phyloP scores from a whole-genome alignment of 37 sponge, comb jelly and placozoan genomes.

The Mnemiopsis leidyi region DNA sequence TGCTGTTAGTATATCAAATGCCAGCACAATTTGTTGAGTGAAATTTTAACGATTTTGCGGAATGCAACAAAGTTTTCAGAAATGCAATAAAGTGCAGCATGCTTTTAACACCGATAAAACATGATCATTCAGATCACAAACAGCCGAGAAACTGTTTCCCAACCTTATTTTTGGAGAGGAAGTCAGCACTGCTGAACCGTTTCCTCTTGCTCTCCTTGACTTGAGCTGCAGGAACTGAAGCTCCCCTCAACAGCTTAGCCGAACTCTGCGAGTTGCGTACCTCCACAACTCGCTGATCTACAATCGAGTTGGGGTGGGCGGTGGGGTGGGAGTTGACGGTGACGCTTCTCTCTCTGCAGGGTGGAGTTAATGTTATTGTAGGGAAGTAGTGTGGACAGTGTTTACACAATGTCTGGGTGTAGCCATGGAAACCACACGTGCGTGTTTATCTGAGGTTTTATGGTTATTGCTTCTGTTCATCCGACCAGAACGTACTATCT shows the following conservation, averaged over 20 bases:
- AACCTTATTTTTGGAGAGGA: not conserved
- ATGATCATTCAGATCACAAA: too few species aligned
- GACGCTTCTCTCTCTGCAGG: not conserved
- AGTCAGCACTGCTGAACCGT: constrained; percentile 34
- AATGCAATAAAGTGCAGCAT: too few species aligned
- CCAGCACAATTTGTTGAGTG: too few species aligned
- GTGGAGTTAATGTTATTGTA: not conserved
- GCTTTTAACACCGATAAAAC: too few species aligned
- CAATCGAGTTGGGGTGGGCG: not conserved
- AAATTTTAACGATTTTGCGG: too few species aligned
- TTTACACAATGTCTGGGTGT: not conserved
- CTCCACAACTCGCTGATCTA: too few species aligned
- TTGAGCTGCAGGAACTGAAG: not conserved
- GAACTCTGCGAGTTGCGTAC: not conserved
- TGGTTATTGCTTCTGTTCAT: not conserved
- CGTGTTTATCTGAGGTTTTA: not conserved
- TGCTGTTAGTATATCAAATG: too few species aligned
- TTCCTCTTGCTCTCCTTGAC: not conserved
- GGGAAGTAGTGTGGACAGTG: not conserved
- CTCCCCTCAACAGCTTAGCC: not conserved
- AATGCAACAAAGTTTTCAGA: too few species aligned
- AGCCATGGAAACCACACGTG: not conserved
- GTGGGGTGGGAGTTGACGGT: not conserved
- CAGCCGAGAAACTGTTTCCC: too few species aligned
- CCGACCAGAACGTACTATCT: not conserved